Base-by-base conservation (phyloP, 2,888 invertebrate species). In the Aleiodes testaceus region DNA sequence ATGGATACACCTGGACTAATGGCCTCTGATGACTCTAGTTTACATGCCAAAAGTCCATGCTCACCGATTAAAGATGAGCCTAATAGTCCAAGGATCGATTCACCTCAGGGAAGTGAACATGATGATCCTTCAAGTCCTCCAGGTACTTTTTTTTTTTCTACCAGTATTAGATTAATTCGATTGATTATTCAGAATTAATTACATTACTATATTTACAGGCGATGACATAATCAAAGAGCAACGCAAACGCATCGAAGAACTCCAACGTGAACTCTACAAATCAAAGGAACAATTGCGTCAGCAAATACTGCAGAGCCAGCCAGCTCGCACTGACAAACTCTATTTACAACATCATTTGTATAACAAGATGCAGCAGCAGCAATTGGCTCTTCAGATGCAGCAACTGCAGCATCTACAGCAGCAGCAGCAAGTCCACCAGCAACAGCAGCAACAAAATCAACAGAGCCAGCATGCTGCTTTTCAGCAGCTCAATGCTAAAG, bases 201-300 rank as follows among this genome's bases (percentile, higher is more conserved):
- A 1, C 5, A 26, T 26, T 26, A 26, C 26, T 26, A 26, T 26
- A 26, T 26, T 26, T 26, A 26, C 78, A 86, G 90, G 90, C 73
- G 94, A 95, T 81, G 95, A 95, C 79, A 92, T 95, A 72, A 92
- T 96, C 66, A 91, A 92, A 73, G 95, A 95, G 81, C 97, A 97
- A 85, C 93, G 94, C 81, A 91, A 94, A 67, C 93, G 94, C 87
- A 97, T 97, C 78, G 95, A 96, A 82, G 95, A 96, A 82, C 89
- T 97, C 55, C 95, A 97, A 85, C 89, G 95, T 2, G 94, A 95
- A 82, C 84, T 95, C 77, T 93, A 93, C 73, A 91, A 93, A 76
- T 94, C 94, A 1, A 93, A 95, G 74, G 91, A 93, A 78, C 94
- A 95, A 83, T 85, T 95, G 75, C 63, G 45, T n/a, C 93, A 94